phyloP scores from a whole-genome alignment of 2,797 vertebrate species.

The Spondyliosoma cantharus region DNA sequence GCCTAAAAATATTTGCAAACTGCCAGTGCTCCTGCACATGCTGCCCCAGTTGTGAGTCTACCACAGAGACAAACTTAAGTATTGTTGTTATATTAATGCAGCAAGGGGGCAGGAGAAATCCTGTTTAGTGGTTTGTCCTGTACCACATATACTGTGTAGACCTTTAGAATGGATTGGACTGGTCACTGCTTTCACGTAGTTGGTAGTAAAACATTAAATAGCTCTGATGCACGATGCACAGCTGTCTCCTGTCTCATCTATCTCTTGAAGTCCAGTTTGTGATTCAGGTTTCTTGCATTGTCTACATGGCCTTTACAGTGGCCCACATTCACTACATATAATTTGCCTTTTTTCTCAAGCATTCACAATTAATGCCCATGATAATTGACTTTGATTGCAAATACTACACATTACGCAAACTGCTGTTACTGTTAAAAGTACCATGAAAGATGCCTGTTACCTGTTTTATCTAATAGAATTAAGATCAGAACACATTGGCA shows the following conservation, averaged over 20 bases:
- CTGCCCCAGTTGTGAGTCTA: background rate
- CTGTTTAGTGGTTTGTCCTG: conserved; percentile 4
- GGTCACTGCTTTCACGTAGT: background rate
- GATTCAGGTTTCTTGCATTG: background rate
- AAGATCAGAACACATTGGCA: background rate
- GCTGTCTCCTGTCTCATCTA: background rate
- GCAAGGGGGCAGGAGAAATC: background rate
- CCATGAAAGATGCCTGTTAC: background rate
- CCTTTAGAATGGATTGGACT: background rate
- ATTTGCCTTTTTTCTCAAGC: background rate
- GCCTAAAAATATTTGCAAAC: background rate
- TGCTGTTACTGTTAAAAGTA: background rate
- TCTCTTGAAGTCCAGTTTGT: background rate
- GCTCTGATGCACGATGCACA: background rate
- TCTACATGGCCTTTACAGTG: background rate
- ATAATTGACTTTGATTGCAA: background rate
- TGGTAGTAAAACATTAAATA: background rate
- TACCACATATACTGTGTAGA: background rate
- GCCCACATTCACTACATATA: background rate
- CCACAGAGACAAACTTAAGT: background rate
- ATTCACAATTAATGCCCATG: background rate
- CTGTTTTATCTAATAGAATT: background rate
- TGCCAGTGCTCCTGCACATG: background rate
- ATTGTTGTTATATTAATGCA: background rate
- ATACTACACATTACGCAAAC: background rate